A percentile compares a stretch with the other conserved stretches of the same genome.
These are phyloP conservation scores for Ceratina australensis DNA, from an alignment of 1,140 invertebrate species.

Conservation along the genomic window DNA sequence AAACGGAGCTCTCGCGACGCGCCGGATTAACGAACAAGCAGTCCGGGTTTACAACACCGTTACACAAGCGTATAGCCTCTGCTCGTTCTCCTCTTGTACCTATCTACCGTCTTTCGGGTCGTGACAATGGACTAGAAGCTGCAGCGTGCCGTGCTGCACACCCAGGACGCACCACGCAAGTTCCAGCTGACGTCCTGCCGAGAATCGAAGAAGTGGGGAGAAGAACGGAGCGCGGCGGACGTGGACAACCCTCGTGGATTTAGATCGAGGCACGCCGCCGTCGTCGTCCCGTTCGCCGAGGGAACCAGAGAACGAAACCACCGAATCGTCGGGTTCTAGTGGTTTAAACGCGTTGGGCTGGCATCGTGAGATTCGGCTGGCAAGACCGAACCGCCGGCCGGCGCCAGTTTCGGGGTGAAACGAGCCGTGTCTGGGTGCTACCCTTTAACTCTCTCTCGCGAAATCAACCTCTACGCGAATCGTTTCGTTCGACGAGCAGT, in stretches of 20 bases:
- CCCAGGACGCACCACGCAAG: constrained; percentile 61
- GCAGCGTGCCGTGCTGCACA: constrained; percentile 57
- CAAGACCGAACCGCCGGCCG: too few relatives aligned
- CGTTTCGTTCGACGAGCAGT: too few relatives aligned
- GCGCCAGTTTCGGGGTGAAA: too few relatives aligned
- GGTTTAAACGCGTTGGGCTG: too few relatives aligned
- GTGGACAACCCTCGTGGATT: constrained; percentile 15
- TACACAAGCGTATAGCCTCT: neutral
- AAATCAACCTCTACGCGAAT: too few relatives aligned
- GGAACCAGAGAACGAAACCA: too few relatives aligned
- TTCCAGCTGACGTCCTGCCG: constrained; percentile 62
- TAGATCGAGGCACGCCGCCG: constrained; percentile 13
- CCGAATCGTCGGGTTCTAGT: too few relatives aligned
- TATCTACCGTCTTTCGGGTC: constrained; percentile 34
- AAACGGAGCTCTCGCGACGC: neutral
- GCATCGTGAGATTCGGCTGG: too few relatives aligned
- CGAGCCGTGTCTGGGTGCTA: too few relatives aligned
- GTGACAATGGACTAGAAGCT: constrained; percentile 57
- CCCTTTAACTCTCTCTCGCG: too few relatives aligned
- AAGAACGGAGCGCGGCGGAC: constrained; percentile 10
- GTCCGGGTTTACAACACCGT: neutral
- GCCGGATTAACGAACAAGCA: neutral
- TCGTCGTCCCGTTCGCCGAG: neutral
- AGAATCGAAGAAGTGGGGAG: constrained; percentile 52
- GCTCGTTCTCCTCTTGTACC: neutral